Evolutionary conservation across 2,888 invertebrate genomes (phyloP), one percentile per base, ranked within the genome.

Genomic region (Brachypterus glaber): DNA sequence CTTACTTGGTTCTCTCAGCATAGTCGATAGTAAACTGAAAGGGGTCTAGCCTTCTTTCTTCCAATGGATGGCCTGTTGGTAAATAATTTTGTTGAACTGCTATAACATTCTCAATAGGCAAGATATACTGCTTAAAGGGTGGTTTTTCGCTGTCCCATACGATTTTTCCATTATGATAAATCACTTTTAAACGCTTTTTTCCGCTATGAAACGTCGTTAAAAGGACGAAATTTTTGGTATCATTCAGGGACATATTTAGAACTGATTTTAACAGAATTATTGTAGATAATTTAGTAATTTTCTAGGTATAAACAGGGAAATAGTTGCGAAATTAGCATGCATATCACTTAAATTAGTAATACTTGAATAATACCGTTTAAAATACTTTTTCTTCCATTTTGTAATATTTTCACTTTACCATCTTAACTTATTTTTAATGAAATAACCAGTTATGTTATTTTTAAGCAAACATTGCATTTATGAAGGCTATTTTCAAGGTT

Each of bases 81-180:
- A 63, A 57, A 39, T 66, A 64, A 39, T 66, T 66, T 41, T 69
- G 69, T 38, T 65, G 63, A 2, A 74, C 72, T 5, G 72, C 64
- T 43, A 76, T 60, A 15, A 75, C 69, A 57, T 76, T 71, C 48
- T 69, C 68, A 39, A 75, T 51, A n/a, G 72, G 68, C 33, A 76
- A 53, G n/a, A 65, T 69, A 54, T 67, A 66, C 59, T 72, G 68
- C 27, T 67, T n/a, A n/a, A n/a, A n/a, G n/a, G 73, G 71, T 37
- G 71, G 63, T 48, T 68, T 67, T 48, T 71, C 70, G 31, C 71
- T 73, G 54, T 79, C 78, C 79, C 79, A 79, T 32, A 75, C 73
- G 40, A 79, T 62, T 37, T 68, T 71, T 45, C 73, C 72, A 35
- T 70, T 71, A 59, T 78, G 76, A 47, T 78, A 72, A 59, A 77